Evolutionary conservation across 2,888 invertebrate species (phyloP), one percentile per base, ranked within the genome.

Genomic region (Branchellion lobata): DNA sequence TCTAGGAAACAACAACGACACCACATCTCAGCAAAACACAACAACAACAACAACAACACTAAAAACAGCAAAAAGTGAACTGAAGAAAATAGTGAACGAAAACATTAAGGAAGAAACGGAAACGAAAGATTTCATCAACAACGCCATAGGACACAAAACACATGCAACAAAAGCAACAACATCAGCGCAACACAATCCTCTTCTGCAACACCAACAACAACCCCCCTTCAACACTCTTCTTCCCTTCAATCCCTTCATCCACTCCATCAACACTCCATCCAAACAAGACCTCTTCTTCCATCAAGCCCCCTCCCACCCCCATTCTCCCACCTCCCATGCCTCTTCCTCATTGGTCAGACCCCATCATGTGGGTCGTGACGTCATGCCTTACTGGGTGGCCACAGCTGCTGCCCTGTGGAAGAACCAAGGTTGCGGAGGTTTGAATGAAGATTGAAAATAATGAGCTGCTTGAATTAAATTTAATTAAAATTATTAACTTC

Each of bases 341-440:
- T 14, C 21, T 8, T 21, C 36, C 47, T 34, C 74, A 40, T 27
- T 34, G 61, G 61, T 57, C n/a, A 51, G 33, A 36, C 74, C 40
- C 18, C 24, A 33, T 24, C 29, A 53, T 29, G 18, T 53, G 24
- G 53, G 31, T 29, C 57, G 61, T 29, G 76, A 76, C 14, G 76
- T 61, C 57, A 57, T 76, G 14, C 31, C 33, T 76, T 76, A 76
- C 21, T 76, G 76, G 76, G 61, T 51, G 1, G 69, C 69, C 29
- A 29, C 76, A 29, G 73, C 73, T 14, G 73, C 73, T 14, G 76
- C 76, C 27, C 29, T 76, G 8, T 76, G 76, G 76, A 76, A 76
- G 29, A 76, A 76, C 33, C 76, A 76, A 27, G 61, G 76, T 76
- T n/a, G n/a, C n/a, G n/a, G n/a, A n/a, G n/a, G n/a, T n/a, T n/a